Evolutionary conservation across 2,888 invertebrate genomes (phyloP), one percentile per base, ranked within the genome.

Genomic region (Acrobasis consociella): DNA sequence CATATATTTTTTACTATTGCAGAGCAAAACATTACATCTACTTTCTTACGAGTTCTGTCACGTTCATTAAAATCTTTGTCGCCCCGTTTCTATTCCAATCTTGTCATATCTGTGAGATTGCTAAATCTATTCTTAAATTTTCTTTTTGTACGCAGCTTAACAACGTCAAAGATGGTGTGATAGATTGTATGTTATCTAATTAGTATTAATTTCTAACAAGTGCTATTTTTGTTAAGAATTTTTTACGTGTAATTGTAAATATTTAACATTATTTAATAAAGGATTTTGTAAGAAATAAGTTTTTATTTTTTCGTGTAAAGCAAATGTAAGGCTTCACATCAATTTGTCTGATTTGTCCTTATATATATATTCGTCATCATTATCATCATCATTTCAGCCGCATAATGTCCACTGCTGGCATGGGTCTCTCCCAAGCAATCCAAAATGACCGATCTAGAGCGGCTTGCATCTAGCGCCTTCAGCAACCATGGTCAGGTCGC

Each of bases 181-280:
- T 76, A 74, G 71, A 70, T 63, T 50, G 64, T 62, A 58, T 72
- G 65, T 69, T 70, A 69, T 69, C 67, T 72, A 74, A 72, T 69
- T 72, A 66, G 67, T 68, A 70, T 67, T 66, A 69, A 62, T 56
- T 53, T 17, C 64, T 74, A 72, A 72, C 72, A 71, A 71, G 66
- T 65, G 69, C 69, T 78, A 80, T 78, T 80, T 83, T 79, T 73
- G 67, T 76, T 78, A 82, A 83, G 82, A 76, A 72, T 75, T 78
- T 80, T 80, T 72, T 80, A 79, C 65, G 62, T 67, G 63, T 72
- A 75, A 77, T 72, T 83, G 83, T 85, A 86, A 81, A 84, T 86
- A 83, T 78, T 75, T 78, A 77, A 79, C 74, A 75, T 73, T 77
- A 77, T 75, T 77, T 77, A 84, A 79, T 82, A 83, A 83, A 85